Evolutionary conservation across 2,888 invertebrate species (phyloP), one percentile per base, ranked within the genome.

Genomic region (Nemapogon koenigi): DNA sequence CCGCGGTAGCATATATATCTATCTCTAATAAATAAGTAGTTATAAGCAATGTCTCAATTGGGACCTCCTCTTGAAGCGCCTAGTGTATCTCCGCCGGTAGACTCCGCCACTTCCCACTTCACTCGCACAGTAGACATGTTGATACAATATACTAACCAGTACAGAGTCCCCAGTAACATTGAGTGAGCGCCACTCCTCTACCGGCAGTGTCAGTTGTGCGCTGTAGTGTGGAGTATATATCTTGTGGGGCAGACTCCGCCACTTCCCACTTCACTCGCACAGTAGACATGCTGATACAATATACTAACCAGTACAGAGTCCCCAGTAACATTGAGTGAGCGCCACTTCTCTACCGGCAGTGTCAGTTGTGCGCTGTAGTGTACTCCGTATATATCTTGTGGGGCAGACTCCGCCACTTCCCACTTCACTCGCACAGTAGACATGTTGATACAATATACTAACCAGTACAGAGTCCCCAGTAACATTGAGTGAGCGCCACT

Each of bases 341-440:
- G 51, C 84, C 84, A 85, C 28, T 62, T 52, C 22, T 65, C 57
- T n/a, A 70, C 49, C 0, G 75, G 70, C 37, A 66, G 50, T 8
- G 50, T 57, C 10, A 63, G 57, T 38, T 76, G 60, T 25, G 58
- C 52, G 46, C 71, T 75, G 57, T 83, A 80, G 42, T 70, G 63
- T 35, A n/a, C n/a, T 4, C 67, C 65, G 59, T 83, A 85, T 25
- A 10, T 3, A 3, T 14, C 28, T n/a, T 28, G n/a, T n/a, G n/a
- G n/a, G n/a, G n/a, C n/a, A n/a, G n/a, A n/a, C n/a, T n/a, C n/a
- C n/a, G n/a, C n/a, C n/a, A n/a, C n/a, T n/a, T n/a, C n/a, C n/a
- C n/a, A n/a, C n/a, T n/a, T n/a, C n/a, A n/a, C n/a, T n/a, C n/a
- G n/a, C n/a, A n/a, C n/a, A n/a, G n/a, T n/a, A n/a, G n/a, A n/a